A percentile compares a stretch with the other conserved stretches of the same genome.
These are phyloP conservation scores for Microplitis deprimator DNA, from an alignment of 2,888 invertebrate genomes.

Conservation along the genomic window DNA sequence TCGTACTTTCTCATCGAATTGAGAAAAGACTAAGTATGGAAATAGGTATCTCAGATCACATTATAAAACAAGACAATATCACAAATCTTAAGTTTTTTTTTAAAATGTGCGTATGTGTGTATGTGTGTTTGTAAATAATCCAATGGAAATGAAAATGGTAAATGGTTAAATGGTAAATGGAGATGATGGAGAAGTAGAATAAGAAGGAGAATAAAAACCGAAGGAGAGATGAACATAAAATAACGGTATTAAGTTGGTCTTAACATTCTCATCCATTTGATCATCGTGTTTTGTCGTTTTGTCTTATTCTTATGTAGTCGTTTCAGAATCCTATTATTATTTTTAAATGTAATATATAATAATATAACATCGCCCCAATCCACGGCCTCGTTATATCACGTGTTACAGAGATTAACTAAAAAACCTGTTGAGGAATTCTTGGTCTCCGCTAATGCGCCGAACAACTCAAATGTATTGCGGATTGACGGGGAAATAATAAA, in stretches of 20 bases:
- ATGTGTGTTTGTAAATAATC: not conserved
- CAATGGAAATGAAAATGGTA: not conserved
- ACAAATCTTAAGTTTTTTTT: not conserved
- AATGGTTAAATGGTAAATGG: not conserved
- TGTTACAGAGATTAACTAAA: not conserved
- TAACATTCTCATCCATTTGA: not conserved
- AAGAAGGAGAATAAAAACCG: not conserved
- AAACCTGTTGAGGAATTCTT: not conserved
- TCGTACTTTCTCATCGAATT: not conserved
- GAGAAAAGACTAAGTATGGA: not conserved
- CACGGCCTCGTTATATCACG: too few species aligned
- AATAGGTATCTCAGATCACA: not conserved
- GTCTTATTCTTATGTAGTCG: not conserved
- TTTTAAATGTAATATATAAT: not conserved
- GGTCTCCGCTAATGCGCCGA: too few species aligned
- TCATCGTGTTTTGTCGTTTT: not conserved
- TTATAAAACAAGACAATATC: not conserved
- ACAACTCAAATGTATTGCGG: too few species aligned
- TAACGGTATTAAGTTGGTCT: not conserved
- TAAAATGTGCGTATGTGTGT: not conserved
- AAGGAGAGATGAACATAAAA: not conserved
- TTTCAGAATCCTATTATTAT: not conserved
- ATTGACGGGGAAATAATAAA: too few species aligned
- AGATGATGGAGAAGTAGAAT: not conserved
- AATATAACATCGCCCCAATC: not conserved